A percentile compares a stretch with the other conserved stretches of the same genome.
Evolutionary conservation across 2,888 invertebrate species (phyloP).

Genomic region (Achlya flavicornis): DNA sequence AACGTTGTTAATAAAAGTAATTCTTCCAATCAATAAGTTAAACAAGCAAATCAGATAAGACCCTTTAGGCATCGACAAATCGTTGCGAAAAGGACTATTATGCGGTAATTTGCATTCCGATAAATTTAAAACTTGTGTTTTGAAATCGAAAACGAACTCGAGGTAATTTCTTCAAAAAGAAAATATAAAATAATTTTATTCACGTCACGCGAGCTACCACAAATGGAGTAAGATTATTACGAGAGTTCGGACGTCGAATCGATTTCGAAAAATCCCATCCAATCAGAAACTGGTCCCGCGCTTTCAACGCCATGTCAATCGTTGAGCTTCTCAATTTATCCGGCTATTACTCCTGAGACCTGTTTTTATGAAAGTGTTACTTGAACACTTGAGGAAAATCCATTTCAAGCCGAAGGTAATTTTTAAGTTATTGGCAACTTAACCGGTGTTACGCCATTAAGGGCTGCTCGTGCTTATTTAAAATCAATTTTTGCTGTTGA

Average conservation of each 20-base stretch:
- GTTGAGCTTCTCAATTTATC: conserved; percentile 27
- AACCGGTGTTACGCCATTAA: not conserved
- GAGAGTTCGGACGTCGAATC: conserved; percentile 32
- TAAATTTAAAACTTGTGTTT: conserved; percentile 44
- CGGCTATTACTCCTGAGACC: conserved; percentile 20
- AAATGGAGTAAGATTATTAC: conserved; percentile 42
- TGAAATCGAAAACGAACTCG: conserved; percentile 34
- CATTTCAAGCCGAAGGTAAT: conserved; percentile 8
- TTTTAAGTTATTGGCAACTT: conserved; percentile 8
- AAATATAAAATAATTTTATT: conserved; percentile 47
- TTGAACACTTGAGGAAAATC: conserved; percentile 13
- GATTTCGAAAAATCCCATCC: conserved; percentile 44
- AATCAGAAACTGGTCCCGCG: conserved; percentile 35
- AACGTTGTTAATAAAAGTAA: not conserved
- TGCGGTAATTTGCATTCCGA: conserved; percentile 41
- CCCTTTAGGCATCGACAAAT: conserved; percentile 20
- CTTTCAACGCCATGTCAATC: conserved; percentile 24
- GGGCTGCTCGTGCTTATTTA: not conserved
- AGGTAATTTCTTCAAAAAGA: conserved; percentile 19
- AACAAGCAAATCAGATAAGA: conserved; percentile 23
- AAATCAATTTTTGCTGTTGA: not conserved
- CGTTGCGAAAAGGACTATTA: conserved; percentile 26
- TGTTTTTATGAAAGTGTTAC: conserved; percentile 14
- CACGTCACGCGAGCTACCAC: conserved; percentile 42
- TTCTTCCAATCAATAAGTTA: conserved; percentile 20